A percentile compares a stretch with the other conserved stretches of the same genome.
Evolutionary conservation across 2,888 invertebrate species (phyloP).

Genomic region (Mechanitis mazaeus): DNA sequence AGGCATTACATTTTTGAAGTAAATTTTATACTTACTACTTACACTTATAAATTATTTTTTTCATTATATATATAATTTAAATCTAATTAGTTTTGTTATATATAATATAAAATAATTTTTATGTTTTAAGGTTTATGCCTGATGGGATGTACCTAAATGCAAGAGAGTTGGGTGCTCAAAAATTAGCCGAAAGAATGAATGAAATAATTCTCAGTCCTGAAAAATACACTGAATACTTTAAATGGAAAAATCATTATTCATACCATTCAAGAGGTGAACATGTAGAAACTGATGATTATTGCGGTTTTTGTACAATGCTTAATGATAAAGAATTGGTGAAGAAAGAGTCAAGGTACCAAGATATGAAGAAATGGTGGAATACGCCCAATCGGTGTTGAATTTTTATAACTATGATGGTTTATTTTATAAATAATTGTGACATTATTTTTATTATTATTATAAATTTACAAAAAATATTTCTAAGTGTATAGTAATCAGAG

Average conservation of each 20-base stretch:
- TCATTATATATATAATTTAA: too few relatives aligned
- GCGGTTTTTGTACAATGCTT: slow-evolving; percentile 53
- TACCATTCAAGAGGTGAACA: slow-evolving; percentile 44
- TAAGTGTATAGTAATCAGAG: too few relatives aligned
- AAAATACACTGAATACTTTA: slow-evolving; percentile 53
- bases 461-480: too few relatives aligned
- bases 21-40: too few relatives aligned
- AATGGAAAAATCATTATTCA: slow-evolving; percentile 58
- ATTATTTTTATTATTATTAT: too few relatives aligned
- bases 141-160: slow-evolving; percentile 58
- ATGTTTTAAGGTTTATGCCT: slow-evolving; percentile 58
- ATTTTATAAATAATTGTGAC: too few relatives aligned
- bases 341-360: slow-evolving; percentile 39
- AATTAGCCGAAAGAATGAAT: slow-evolving; percentile 49
- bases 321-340: slow-evolving; percentile 45
- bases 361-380: slow-evolving; percentile 58
- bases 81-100: background rate
- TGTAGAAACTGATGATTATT: slow-evolving; percentile 56
- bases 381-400: slow-evolving; percentile 32
- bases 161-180: slow-evolving; percentile 37
- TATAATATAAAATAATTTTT: slow-evolving; percentile 1
- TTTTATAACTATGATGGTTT: too few relatives aligned
- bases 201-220: slow-evolving; percentile 47
- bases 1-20: too few relatives aligned
- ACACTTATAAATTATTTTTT: too few relatives aligned